Percentiles rank a stretch among this genome's conserved stretches.
Conservation (phyloP, 2,888 invertebrate species). For the Asteroscopus sphinx region DNA sequence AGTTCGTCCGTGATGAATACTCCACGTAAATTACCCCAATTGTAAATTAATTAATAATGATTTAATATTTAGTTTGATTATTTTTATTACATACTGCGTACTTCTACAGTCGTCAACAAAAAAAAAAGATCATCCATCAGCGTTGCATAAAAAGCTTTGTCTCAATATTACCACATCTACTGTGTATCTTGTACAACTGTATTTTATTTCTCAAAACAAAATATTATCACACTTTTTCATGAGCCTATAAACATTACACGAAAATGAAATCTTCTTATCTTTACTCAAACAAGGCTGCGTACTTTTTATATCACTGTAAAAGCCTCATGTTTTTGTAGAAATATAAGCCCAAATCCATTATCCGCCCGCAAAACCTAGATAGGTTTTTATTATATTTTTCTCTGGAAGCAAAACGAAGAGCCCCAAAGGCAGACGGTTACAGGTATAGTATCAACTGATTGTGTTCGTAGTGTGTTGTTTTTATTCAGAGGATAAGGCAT, state of each 20-base stretch:
- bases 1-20: too few relatives aligned
- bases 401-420: slow-evolving; percentile 26
- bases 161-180: background rate
- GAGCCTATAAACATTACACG: slow-evolving; percentile 16
- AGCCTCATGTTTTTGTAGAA: slow-evolving; percentile 33
- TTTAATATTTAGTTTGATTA: too few relatives aligned
- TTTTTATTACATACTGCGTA: too few relatives aligned
- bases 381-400: slow-evolving; percentile 37
- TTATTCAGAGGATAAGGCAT: slow-evolving; percentile 75
- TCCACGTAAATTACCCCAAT: too few relatives aligned
- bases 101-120: too few relatives aligned
- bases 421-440: slow-evolving; percentile 48
- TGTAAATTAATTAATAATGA: too few relatives aligned
- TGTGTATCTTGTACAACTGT: slow-evolving; percentile 4
- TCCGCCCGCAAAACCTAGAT: slow-evolving; percentile 32
- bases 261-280: slow-evolving; percentile 33
- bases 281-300: slow-evolving; percentile 15
- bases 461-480: slow-evolving; percentile 65
- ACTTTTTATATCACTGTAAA: slow-evolving; percentile 39
- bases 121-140: too few relatives aligned
- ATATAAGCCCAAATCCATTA: slow-evolving; percentile 43
- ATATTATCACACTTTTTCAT: slow-evolving; percentile 34
- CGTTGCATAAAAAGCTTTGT: background rate
- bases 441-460: slow-evolving; percentile 58
- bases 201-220: slow-evolving; percentile 29